Evolutionary conservation across 2,888 invertebrate genomes (phyloP).

Genomic region (Drosophila heteroneura): DNA sequence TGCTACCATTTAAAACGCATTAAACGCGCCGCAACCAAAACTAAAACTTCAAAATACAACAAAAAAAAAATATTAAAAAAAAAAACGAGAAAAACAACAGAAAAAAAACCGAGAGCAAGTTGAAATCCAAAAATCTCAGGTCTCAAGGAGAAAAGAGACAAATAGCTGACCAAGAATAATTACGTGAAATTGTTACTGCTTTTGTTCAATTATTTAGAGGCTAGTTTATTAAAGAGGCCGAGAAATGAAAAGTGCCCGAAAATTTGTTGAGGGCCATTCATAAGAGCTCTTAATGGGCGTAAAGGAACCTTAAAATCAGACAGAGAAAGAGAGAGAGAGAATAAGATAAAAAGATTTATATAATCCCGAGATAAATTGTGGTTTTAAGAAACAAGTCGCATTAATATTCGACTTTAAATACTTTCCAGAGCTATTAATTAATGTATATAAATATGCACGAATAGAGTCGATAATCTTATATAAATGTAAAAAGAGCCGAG

Average conservation of each 20-base stretch:
- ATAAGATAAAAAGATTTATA: conserved; percentile 3
- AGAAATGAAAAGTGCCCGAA: conserved; percentile 54
- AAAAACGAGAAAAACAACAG: background rate
- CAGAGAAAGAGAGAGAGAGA: conserved; percentile 4
- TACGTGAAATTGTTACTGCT: conserved; percentile 61
- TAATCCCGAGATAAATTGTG: conserved; percentile 23
- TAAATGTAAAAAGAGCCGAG: background rate
- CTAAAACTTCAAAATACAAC: background rate
- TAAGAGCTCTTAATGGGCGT: conserved; percentile 51
- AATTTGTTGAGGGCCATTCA: conserved; percentile 48
- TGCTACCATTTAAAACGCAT: conserved; percentile 82
- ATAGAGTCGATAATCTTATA: background rate
- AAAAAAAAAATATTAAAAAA: conserved; percentile 2
- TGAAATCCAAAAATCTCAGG: conserved; percentile 18
- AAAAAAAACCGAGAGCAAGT: background rate
- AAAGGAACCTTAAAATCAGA: conserved; percentile 8
- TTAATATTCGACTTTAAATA: background rate
- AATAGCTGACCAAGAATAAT: conserved; percentile 54
- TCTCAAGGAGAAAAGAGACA: conserved; percentile 28
- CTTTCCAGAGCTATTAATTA: no score
- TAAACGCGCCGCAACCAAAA: conserved; percentile 66
- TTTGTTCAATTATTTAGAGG: conserved; percentile 77
- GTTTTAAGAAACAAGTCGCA: background rate
- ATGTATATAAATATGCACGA: background rate
- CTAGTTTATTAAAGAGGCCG: conserved; percentile 63